Evolutionary conservation across 2,113 vertebrate genomes (phyloP).

Genomic region (Pelecanoides urinatrix): DNA sequence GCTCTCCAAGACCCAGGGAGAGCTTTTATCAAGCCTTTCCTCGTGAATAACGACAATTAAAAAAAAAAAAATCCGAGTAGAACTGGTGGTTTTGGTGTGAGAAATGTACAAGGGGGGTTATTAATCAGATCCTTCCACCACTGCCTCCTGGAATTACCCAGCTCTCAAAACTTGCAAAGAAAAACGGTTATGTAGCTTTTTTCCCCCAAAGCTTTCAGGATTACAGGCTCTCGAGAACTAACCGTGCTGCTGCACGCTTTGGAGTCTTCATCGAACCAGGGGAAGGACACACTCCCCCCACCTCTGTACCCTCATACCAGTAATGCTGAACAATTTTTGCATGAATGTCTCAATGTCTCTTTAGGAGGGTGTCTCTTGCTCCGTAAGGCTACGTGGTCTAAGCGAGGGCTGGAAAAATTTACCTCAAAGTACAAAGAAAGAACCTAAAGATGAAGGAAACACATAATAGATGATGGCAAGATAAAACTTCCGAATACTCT

Average conservation of each 20-base stretch:
- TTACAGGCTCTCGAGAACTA: neutral
- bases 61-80: neutral
- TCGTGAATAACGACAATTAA: neutral
- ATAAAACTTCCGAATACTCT: neutral
- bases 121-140: neutral
- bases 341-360: accelerated
- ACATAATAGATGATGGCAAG: neutral
- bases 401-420: neutral
- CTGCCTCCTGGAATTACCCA: neutral
- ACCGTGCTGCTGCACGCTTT: accelerated
- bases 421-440: neutral
- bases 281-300: accelerated
- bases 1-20: neutral
- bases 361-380: neutral
- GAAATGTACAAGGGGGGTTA: neutral
- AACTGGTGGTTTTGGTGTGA: neutral
- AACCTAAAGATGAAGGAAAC: neutral
- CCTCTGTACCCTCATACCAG: neutral
- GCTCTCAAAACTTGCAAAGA: neutral
- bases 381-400: accelerated
- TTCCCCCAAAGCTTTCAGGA: neutral
- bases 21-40: too few relatives aligned
- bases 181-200: neutral
- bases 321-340: accelerated
- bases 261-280: neutral